Evolutionary conservation across 2,113 vertebrate species (phyloP).

Genomic region (Labrus mixtus): DNA sequence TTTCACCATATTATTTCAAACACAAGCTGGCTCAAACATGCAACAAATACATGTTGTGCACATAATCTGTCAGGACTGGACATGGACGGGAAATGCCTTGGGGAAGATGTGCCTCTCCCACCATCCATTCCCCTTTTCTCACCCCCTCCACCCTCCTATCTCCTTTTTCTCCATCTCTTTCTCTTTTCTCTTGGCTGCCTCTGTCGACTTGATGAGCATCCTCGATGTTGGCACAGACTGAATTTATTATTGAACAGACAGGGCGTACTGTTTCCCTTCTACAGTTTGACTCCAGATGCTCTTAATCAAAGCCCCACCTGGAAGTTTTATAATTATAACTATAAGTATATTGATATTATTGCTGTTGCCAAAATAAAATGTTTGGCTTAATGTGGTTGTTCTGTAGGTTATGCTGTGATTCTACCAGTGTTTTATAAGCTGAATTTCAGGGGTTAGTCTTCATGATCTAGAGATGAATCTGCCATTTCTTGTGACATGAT

Average conservation of each 20-base stretch:
- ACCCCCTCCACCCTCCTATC: not conserved
- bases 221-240: slow-evolving; percentile 57
- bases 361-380: slow-evolving; percentile 38
- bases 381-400: slow-evolving; percentile 68
- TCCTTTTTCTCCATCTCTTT: slow-evolving; percentile 49
- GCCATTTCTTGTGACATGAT: slow-evolving; percentile 53
- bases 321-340: not conserved
- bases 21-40: slow-evolving; percentile 48
- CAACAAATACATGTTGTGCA: slow-evolving; percentile 30
- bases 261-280: slow-evolving; percentile 40
- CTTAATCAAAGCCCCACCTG: slow-evolving; percentile 43
- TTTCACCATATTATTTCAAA: slow-evolving; percentile 49
- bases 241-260: slow-evolving; percentile 71
- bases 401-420: slow-evolving; percentile 51
- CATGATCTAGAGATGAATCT: slow-evolving; percentile 48
- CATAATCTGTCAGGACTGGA: slow-evolving; percentile 53
- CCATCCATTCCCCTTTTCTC: not conserved
- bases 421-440: slow-evolving; percentile 52
- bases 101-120: slow-evolving; percentile 31
- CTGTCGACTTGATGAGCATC: slow-evolving; percentile 59
- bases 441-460: slow-evolving; percentile 12
- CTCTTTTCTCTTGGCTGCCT: slow-evolving; percentile 64
- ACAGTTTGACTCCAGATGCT: slow-evolving; percentile 14
- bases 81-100: slow-evolving; percentile 48
- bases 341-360: slow-evolving; percentile 20